A percentile compares a stretch with the other conserved stretches of the same genome.
Conservation (phyloP, 2,113 vertebrate genomes). For the Lasiurus cinereus region DNA sequence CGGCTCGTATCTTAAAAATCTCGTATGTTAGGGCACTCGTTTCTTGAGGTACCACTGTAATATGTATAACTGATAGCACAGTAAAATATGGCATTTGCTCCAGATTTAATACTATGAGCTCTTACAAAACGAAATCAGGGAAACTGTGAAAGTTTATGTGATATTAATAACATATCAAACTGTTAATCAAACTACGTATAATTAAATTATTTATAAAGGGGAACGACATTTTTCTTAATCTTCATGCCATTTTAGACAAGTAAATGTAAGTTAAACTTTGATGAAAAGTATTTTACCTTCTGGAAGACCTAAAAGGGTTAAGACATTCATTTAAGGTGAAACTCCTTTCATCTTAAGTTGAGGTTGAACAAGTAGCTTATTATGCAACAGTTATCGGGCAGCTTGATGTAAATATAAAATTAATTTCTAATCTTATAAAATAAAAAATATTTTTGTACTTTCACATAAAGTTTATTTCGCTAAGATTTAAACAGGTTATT, state of each 20-base stretch:
- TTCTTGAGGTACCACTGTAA: too few species aligned
- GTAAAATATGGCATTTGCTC: conserved; percentile 54
- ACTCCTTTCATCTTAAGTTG: conserved; percentile 33
- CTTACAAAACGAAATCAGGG: conserved; percentile 44
- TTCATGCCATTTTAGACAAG: conserved; percentile 43
- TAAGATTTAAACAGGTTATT: background rate
- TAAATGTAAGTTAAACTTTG: conserved; percentile 40
- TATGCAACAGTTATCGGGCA: background rate
- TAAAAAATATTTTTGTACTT: conserved; percentile 14
- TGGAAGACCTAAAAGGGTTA: background rate
- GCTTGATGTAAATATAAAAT: background rate
- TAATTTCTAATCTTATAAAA: conserved; percentile 43
- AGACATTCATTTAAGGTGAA: background rate
- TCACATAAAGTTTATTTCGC: background rate
- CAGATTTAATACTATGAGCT: conserved; percentile 58
- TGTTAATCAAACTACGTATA: background rate
- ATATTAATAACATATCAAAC: background rate
- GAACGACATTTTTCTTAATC: background rate
- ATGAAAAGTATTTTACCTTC: conserved; percentile 56
- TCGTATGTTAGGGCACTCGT: too few species aligned
- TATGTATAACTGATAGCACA: conserved; percentile 49
- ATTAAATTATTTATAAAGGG: background rate
- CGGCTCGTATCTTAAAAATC: too few species aligned
- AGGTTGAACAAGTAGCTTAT: conserved; percentile 5
- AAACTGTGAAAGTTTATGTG: background rate